Percentiles rank a stretch among this genome's conserved stretches.
Conservation (phyloP, 1,140 invertebrate genomes). For the Myzus persicae region DNA sequence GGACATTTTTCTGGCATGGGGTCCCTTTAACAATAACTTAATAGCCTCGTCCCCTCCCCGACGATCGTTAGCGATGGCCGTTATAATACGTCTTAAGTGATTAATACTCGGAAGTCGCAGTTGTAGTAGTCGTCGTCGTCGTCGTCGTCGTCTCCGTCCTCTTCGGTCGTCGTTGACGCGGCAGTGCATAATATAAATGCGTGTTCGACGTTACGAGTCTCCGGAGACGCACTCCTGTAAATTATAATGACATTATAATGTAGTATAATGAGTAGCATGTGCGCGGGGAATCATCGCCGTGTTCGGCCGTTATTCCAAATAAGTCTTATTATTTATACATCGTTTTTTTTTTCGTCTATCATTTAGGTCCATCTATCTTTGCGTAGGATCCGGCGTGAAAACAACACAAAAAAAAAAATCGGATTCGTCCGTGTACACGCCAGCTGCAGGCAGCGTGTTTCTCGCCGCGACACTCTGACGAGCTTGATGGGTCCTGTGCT, state of each 20-base stretch:
- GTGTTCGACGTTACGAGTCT: constrained; percentile 24
- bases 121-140: not conserved
- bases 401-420: not conserved
- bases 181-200: not conserved
- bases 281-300: not conserved
- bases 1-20: constrained; percentile 13
- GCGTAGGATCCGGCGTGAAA: not conserved
- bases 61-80: constrained; percentile 27
- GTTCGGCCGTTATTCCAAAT: not conserved
- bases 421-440: not conserved
- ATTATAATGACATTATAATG: not conserved
- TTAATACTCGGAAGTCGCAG: constrained; percentile 44
- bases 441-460: not conserved
- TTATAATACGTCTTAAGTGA: constrained; percentile 30
- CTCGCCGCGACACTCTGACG: not conserved
- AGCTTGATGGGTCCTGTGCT: not conserved
- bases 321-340: not conserved
- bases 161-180: not conserved
- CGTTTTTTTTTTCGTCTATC: not conserved
- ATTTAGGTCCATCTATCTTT: not conserved
- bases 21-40: constrained; percentile 37
- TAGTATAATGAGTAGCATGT: constrained; percentile 41
- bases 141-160: not conserved
- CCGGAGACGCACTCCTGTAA: not conserved
- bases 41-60: constrained; percentile 26